Base-by-base conservation (phyloP, 23 tunicate species). In the Clavelina lepadiformis region DNA sequence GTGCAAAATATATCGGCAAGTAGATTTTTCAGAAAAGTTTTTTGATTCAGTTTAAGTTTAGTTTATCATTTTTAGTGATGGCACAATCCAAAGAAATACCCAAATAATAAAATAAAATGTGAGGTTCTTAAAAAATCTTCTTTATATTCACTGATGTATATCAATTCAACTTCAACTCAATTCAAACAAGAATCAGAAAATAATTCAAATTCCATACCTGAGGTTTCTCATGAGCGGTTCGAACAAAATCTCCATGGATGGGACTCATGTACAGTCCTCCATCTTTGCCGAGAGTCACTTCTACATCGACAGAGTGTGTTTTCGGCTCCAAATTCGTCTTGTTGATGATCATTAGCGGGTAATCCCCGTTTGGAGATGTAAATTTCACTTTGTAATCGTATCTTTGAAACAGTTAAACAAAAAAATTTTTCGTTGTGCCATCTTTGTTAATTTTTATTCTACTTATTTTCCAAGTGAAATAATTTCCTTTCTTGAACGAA, bases 181-280 rank as follows among this genome's bases (percentile, higher is more conserved):
- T n/a, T n/a, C n/a, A n/a, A n/a, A n/a, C n/a, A n/a, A n/a, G n/a
- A n/a, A n/a, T n/a, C n/a, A n/a, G n/a, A n/a, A n/a, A n/a, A n/a
- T n/a, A n/a, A n/a, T n/a, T n/a, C n/a, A n/a, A n/a, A n/a, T 20
- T 11, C 29, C 61, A 8, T 59, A 89, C 97, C 76, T 89, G 97
- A 0, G 97, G 97, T 5, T 56, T 63, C 11, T 33, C 56, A 65
- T 81, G 77, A 1, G 89, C 89, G 31, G 63, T 49, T 49, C 97
- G 62, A 22, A 89, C 27, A 36, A 80, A 89, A 44, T 81, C 97
- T 4, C 91, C 97, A 8, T 37, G 76, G 19, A 76, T 58, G n/a
- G 91, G 80, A 26, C 50, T 57, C 66, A 89, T 33, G 11, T 35
- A 30, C 38, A 89, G 38, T 2, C 80, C 80, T 37, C 89, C 89